Conservation (phyloP, 2,113 vertebrate genomes). For the Cepphus grylle region DNA sequence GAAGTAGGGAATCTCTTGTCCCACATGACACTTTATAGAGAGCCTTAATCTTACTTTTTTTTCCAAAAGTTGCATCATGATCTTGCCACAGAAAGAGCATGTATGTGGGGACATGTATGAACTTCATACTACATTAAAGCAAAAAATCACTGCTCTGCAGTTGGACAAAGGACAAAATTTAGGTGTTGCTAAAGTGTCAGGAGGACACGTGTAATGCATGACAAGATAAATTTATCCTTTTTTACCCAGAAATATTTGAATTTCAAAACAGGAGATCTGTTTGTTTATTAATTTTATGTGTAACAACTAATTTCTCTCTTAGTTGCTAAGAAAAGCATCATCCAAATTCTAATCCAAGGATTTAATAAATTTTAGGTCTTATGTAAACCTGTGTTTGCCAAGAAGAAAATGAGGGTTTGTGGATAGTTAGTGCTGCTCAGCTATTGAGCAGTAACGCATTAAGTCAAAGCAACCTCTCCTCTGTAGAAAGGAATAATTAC, state of each 20-base stretch:
- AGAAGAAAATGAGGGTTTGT: not conserved
- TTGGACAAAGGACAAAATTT: not conserved
- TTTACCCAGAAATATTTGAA: not conserved
- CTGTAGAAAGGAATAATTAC: not conserved
- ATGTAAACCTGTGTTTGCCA: not conserved
- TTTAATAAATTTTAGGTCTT: not conserved
- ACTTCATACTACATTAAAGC: not conserved
- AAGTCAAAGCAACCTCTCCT: not conserved
- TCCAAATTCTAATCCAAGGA: not conserved
- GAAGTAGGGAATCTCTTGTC: not conserved
- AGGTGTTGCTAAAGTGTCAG: not conserved
- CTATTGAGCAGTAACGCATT: not conserved
- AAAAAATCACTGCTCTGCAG: not conserved
- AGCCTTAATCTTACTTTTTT: not conserved
- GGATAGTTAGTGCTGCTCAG: not conserved
- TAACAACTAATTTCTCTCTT: not conserved
- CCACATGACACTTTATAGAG: not conserved
- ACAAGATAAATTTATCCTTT: not conserved
- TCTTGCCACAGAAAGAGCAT: not conserved
- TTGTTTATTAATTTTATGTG: not conserved
- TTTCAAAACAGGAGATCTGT: not conserved
- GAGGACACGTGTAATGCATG: accelerated
- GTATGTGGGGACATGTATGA: not conserved
- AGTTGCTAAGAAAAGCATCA: not conserved
- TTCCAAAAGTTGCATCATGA: not conserved